Conservation (phyloP, 2,888 invertebrate genomes). For the Lepeophtheirus nordmannii region DNA sequence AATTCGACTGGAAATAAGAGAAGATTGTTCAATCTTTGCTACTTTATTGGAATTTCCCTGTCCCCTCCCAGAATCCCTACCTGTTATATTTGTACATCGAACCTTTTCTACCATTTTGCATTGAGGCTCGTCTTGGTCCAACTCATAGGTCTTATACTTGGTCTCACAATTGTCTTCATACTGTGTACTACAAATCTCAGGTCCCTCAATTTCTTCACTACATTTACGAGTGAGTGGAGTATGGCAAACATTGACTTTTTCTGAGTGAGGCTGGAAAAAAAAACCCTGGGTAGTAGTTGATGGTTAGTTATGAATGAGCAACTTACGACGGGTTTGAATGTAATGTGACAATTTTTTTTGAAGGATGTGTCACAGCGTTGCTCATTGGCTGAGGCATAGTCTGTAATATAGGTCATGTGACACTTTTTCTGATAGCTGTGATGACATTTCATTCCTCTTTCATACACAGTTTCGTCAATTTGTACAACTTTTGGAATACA, state of each 20-base stretch:
- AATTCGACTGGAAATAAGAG: too few relatives aligned
- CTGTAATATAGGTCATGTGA: neutral
- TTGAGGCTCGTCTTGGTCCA: conserved; percentile 2
- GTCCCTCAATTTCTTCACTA: conserved; percentile 1
- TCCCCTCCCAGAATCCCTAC: neutral
- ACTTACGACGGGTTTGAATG: conserved; percentile 1
- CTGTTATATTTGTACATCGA: conserved; percentile 4
- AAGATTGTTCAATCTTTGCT: neutral
- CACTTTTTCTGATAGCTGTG: neutral
- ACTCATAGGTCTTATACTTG: conserved; percentile 5
- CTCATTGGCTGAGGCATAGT: neutral
- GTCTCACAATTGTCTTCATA: conserved; percentile 13
- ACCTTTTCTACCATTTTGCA: neutral
- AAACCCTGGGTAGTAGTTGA: neutral
- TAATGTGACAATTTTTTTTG: neutral
- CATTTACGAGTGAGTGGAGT: neutral
- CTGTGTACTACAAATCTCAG: conserved; percentile 12
- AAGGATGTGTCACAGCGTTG: neutral
- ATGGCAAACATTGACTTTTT: conserved; percentile 6
- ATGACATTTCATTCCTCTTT: neutral
- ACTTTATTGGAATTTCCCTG: neutral
- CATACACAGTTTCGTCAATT: neutral
- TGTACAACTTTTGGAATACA: neutral
- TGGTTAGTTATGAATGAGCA: too few relatives aligned
- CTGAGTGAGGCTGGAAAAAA: neutral